These are phyloP conservation scores for Stegana nigrithorax DNA, from an alignment of 2,888 invertebrate species.

Conservation along the genomic window DNA sequence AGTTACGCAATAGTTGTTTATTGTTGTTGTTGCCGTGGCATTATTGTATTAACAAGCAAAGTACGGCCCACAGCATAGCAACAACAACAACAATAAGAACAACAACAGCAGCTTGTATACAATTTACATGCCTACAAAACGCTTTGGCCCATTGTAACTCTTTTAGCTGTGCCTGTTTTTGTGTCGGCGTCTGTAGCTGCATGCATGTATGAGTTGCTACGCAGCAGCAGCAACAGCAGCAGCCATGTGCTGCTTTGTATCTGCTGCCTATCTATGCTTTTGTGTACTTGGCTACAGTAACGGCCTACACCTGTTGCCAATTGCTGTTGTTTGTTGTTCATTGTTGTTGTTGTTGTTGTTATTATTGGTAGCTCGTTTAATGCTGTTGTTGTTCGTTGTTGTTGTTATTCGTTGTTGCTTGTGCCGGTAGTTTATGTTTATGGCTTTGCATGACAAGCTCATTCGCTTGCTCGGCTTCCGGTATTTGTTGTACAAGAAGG, in stretches of 20 bases:
- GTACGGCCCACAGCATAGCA: no score
- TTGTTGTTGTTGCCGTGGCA: slow-evolving; percentile 8
- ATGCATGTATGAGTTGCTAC: neutral
- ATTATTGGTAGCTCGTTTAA: no score
- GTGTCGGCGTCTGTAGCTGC: neutral
- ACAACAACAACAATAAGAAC: no score
- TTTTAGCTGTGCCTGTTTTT: neutral
- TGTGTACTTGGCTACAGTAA: slow-evolving; percentile 1
- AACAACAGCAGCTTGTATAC: no score
- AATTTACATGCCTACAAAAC: neutral
- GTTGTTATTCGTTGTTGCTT: slow-evolving; percentile 9
- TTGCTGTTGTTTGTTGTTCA: slow-evolving; percentile 32
- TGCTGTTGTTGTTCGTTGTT: slow-evolving; percentile 13
- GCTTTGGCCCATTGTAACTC: neutral
- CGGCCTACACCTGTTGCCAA: slow-evolving; percentile 55
- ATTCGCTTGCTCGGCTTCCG: slow-evolving; percentile 36
- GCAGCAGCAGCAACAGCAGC: neutral
- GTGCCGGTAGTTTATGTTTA: slow-evolving; percentile 51
- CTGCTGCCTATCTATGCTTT: neutral
- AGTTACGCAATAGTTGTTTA: neutral
- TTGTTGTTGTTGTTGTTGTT: slow-evolving; percentile 27
- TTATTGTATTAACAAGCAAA: slow-evolving; percentile 15
- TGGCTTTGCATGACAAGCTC: slow-evolving; percentile 42
- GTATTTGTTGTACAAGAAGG: slow-evolving; percentile 14
- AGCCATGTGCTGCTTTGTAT: neutral